Percentiles rank a stretch among this genome's conserved stretches.
These are phyloP conservation scores for Fragum fragum DNA, from an alignment of 2,888 invertebrate genomes.

Conservation along the genomic window DNA sequence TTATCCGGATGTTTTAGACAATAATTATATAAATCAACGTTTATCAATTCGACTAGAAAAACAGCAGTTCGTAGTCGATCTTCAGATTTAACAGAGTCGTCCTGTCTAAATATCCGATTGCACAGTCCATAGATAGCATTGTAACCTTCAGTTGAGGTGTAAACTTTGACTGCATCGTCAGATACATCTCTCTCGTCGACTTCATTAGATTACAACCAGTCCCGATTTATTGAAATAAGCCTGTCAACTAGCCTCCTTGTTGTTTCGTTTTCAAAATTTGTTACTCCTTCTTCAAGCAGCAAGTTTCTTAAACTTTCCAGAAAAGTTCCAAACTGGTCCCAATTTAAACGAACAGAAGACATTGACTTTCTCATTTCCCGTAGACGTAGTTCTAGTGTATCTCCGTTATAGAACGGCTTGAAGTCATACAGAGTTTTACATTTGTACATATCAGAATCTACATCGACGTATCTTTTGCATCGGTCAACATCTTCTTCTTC, in stretches of 20 bases:
- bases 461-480: slow-evolving; percentile 31
- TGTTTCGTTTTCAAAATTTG: slow-evolving; percentile 42
- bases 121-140: slow-evolving; percentile 51
- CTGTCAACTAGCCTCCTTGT: slow-evolving; percentile 37
- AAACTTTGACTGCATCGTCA: slow-evolving; percentile 55
- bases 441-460: slow-evolving; percentile 51
- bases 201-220: slow-evolving; percentile 36
- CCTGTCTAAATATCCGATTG: slow-evolving; percentile 62
- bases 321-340: slow-evolving; percentile 60
- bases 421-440: slow-evolving; percentile 60
- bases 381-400: slow-evolving; percentile 58
- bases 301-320: slow-evolving; percentile 44
- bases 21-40: slow-evolving; percentile 72
- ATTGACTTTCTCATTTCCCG: slow-evolving; percentile 66
- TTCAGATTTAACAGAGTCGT: slow-evolving; percentile 50
- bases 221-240: slow-evolving; percentile 44
- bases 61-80: slow-evolving; percentile 65
- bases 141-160: slow-evolving; percentile 65
- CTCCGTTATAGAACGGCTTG: slow-evolving; percentile 69
- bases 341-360: slow-evolving; percentile 65
- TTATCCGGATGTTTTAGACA: slow-evolving; percentile 56
- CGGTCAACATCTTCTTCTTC: slow-evolving; percentile 36
- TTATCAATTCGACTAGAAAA: slow-evolving; percentile 71
- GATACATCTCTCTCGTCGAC: slow-evolving; percentile 27
- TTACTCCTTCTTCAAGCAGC: slow-evolving; percentile 41